Conservation (phyloP, 2,888 invertebrate species). For the Carterocephalus palaemon region DNA sequence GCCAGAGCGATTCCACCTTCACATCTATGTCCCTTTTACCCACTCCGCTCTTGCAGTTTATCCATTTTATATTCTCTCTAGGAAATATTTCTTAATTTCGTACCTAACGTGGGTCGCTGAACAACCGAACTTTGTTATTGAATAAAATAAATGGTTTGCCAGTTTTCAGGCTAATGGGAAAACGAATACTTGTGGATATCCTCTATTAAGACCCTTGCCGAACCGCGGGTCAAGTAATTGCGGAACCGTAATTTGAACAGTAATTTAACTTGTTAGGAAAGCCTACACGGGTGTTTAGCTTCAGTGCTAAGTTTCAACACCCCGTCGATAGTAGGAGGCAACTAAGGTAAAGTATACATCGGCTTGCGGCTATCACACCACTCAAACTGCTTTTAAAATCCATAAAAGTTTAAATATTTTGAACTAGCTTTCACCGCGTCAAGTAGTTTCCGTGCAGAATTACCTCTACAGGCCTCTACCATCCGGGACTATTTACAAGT, state of each 20-base stretch:
- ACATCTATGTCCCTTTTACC: constrained; percentile 53
- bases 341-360: constrained; percentile 14
- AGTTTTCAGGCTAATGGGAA: constrained; percentile 9
- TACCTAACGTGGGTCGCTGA: constrained; percentile 29
- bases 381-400: constrained; percentile 7
- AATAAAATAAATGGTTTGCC: constrained; percentile 2
- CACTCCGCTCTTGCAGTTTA: constrained; percentile 52
- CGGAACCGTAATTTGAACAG: constrained; percentile 19
- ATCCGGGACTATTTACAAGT: too few relatives aligned
- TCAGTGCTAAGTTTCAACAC: constrained; percentile 20
- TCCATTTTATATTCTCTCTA: constrained; percentile 58
- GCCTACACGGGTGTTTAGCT: constrained; percentile 17
- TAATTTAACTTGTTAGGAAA: constrained; percentile 21
- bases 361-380: constrained; percentile 5
- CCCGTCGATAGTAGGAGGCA: constrained; percentile 4
- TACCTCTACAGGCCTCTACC: too few relatives aligned
- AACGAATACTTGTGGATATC: constrained; percentile 17
- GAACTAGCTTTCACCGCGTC: too few relatives aligned
- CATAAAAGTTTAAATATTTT: not conserved
- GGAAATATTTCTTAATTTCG: constrained; percentile 53
- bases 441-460: too few relatives aligned
- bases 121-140: constrained; percentile 14
- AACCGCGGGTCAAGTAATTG: constrained; percentile 19
- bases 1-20: constrained; percentile 49
- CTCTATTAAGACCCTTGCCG: constrained; percentile 9